These are phyloP conservation scores for Microcebus lehilahytsara DNA, from an alignment of 2,113 vertebrate species.

Conservation along the genomic window DNA sequence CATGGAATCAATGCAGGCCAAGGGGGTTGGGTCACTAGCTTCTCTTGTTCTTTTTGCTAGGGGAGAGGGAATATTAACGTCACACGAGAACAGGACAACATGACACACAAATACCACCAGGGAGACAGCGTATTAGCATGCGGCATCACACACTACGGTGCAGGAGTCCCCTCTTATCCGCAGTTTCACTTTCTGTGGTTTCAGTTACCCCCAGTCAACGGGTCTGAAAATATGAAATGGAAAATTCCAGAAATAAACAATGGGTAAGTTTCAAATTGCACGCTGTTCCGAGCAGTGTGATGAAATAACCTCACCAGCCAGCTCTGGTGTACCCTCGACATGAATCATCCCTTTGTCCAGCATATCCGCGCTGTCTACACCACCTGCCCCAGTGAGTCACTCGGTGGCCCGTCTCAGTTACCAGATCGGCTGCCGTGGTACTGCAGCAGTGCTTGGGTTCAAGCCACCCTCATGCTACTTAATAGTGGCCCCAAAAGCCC, in stretches of 20 bases:
- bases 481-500: neutral
- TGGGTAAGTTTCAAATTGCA: neutral
- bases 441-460: neutral
- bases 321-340: neutral
- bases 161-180: neutral
- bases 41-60: neutral
- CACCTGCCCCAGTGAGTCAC: neutral
- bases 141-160: rapidly evolving
- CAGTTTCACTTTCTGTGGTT: neutral
- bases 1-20: neutral
- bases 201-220: neutral
- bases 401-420: neutral
- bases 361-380: neutral
- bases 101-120: neutral
- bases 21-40: neutral
- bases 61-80: neutral
- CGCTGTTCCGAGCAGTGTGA: neutral
- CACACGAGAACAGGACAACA: neutral
- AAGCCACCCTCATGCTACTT: neutral
- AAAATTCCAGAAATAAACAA: neutral
- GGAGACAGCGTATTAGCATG: rapidly evolving
- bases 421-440: neutral
- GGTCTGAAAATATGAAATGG: neutral
- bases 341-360: neutral
- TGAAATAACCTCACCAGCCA: neutral